A percentile compares a stretch with the other conserved stretches of the same genome.
Conservation (phyloP, 2,888 invertebrate species). For the Drosophila nr. fundita region DNA sequence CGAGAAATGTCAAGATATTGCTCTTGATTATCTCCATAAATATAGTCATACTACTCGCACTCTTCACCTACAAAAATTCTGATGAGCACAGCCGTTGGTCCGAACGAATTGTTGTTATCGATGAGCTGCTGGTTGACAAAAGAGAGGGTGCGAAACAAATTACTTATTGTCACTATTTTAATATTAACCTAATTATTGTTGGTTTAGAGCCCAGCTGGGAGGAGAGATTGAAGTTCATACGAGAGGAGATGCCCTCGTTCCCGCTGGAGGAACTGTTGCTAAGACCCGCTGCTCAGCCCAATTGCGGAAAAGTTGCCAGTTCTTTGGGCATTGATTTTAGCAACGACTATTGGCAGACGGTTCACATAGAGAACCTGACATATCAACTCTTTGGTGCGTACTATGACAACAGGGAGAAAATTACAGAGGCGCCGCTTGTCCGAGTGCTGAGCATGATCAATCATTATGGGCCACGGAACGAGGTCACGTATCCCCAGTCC, state of each 20-base stretch:
- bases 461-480: slow-evolving; percentile 88
- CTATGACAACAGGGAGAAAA: slow-evolving; percentile 91
- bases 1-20: slow-evolving; percentile 26
- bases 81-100: neutral
- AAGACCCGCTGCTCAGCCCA: neutral
- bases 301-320: slow-evolving; percentile 86
- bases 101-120: neutral
- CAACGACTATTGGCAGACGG: slow-evolving; percentile 96
- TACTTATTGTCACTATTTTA: neutral
- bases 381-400: slow-evolving; percentile 96
- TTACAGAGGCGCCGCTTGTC: slow-evolving; percentile 91
- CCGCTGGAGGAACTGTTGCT: slow-evolving; percentile 52
- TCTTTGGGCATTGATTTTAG: slow-evolving; percentile 95
- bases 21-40: slow-evolving; percentile 33
- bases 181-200: neutral
- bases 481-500: slow-evolving; percentile 83
- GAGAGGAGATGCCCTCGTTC: slow-evolving; percentile 60
- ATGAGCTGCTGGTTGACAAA: slow-evolving; percentile 46
- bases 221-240: slow-evolving; percentile 46
- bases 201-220: slow-evolving; percentile 35
- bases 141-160: slow-evolving; percentile 21
- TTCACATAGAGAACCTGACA: slow-evolving; percentile 91
- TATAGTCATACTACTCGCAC: slow-evolving; percentile 26
- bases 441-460: slow-evolving; percentile 94
- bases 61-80: slow-evolving; percentile 7